A percentile compares a stretch with the other conserved stretches of the same genome.
These are phyloP conservation scores for Takifugu rubripes DNA, from an alignment of 2,797 vertebrate species.

Conservation along the genomic window DNA sequence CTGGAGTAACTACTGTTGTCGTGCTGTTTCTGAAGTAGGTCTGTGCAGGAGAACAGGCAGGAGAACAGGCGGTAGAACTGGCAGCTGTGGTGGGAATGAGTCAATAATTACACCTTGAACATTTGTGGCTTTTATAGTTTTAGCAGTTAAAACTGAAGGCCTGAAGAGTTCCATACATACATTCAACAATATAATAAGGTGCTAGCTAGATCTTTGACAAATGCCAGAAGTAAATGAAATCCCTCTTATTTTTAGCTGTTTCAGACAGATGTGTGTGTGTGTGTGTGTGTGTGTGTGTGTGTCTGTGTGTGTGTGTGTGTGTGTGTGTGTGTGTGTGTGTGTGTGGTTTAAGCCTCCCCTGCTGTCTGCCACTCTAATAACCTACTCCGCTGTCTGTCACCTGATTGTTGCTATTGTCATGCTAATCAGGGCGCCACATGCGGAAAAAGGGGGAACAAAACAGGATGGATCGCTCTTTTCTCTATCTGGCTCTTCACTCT, in stretches of 20 bases:
- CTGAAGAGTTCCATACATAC: too few relatives aligned
- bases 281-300: slow-evolving; percentile 13
- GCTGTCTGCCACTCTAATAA: slow-evolving; percentile 58
- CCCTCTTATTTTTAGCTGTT: not conserved
- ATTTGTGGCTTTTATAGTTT: too few relatives aligned
- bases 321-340: slow-evolving; percentile 13
- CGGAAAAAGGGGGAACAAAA: slow-evolving; percentile 28
- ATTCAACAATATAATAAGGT: too few relatives aligned
- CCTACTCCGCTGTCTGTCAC: slow-evolving; percentile 63
- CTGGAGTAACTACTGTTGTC: slow-evolving; percentile 16
- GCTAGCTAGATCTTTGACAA: too few relatives aligned
- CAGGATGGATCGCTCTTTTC: slow-evolving; percentile 34
- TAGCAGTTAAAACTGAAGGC: too few relatives aligned
- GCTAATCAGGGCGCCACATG: slow-evolving; percentile 58
- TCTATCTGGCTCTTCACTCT: slow-evolving; percentile 44
- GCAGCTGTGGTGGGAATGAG: too few relatives aligned
- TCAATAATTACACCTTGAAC: too few relatives aligned
- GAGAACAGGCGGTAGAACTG: not conserved
- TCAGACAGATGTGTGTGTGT: slow-evolving; percentile 6
- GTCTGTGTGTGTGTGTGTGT: slow-evolving; percentile 12
- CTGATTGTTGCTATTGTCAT: slow-evolving; percentile 74
- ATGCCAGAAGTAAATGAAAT: not conserved
- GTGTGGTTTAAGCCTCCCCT: slow-evolving; percentile 33
- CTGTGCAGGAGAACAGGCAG: not conserved
- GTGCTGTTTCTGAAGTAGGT: slow-evolving; percentile 8